Evolutionary conservation across 2,888 invertebrate genomes (phyloP).

Genomic region (Dromius quadrimaculatus): DNA sequence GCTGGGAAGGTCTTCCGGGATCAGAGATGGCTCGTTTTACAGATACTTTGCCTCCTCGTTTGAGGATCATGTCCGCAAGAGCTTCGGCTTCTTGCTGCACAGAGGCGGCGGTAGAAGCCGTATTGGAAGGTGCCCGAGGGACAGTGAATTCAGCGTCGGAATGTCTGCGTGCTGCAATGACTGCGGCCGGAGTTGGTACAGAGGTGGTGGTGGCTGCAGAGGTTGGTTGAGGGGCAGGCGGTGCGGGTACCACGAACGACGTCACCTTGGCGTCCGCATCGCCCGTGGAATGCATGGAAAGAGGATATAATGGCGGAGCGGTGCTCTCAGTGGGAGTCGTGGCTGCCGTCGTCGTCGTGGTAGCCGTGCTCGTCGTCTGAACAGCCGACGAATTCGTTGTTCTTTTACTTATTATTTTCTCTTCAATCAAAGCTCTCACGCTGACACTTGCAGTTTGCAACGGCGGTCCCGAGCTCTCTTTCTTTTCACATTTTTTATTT

Average conservation of each 20-base stretch:
- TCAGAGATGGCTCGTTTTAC: slow-evolving; percentile 83
- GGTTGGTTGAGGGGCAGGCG: slow-evolving; percentile 62
- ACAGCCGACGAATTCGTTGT: slow-evolving; percentile 69
- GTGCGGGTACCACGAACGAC: slow-evolving; percentile 72
- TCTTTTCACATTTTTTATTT: slow-evolving; percentile 87
- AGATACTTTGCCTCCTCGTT: slow-evolving; percentile 77
- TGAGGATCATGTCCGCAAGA: slow-evolving; percentile 80
- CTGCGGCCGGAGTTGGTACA: slow-evolving; percentile 54
- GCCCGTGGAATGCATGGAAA: slow-evolving; percentile 66
- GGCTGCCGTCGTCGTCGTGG: slow-evolving; percentile 53
- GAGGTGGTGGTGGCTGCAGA: slow-evolving; percentile 55
- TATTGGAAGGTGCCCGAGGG: slow-evolving; percentile 65
- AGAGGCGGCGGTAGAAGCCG: slow-evolving; percentile 67
- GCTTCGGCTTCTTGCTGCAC: slow-evolving; percentile 79
- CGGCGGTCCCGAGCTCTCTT: slow-evolving; percentile 85
- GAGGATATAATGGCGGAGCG: slow-evolving; percentile 65
- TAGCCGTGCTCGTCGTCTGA: slow-evolving; percentile 60
- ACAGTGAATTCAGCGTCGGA: slow-evolving; percentile 71
- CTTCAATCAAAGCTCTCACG: slow-evolving; percentile 90
- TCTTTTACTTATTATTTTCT: slow-evolving; percentile 91
- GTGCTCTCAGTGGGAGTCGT: slow-evolving; percentile 61
- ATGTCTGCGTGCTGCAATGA: slow-evolving; percentile 67
- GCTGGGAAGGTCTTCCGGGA: slow-evolving; percentile 75
- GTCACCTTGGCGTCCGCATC: slow-evolving; percentile 65
- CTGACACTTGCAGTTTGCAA: slow-evolving; percentile 93